phyloP scores from a whole-genome alignment of 2,888 invertebrate species.

The Ormia ochracea region DNA sequence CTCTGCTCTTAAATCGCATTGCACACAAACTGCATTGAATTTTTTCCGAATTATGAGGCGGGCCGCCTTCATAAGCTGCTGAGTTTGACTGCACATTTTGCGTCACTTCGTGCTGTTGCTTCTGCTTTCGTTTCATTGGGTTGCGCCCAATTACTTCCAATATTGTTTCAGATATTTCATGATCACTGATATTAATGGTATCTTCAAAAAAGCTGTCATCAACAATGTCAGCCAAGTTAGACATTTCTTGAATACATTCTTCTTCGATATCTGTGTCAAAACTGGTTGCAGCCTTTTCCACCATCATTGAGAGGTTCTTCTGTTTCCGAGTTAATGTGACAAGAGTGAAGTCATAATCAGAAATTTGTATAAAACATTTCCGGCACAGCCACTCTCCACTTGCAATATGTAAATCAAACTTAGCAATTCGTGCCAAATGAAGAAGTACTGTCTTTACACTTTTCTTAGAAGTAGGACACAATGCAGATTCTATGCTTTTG shows the following conservation, averaged over 20 bases:
- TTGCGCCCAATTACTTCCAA: slow-evolving; percentile 53
- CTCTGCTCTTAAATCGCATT: slow-evolving; percentile 62
- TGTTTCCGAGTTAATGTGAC: slow-evolving; percentile 60
- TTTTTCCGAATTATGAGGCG: not conserved
- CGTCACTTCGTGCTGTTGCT: not conserved
- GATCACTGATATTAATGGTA: slow-evolving; percentile 59
- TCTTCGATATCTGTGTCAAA: slow-evolving; percentile 64
- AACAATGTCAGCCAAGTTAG: slow-evolving; percentile 62
- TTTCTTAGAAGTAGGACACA: slow-evolving; percentile 63
- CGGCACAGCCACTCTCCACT: slow-evolving; percentile 57
- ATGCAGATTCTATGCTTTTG: slow-evolving; percentile 42
- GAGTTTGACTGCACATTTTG: not conserved
- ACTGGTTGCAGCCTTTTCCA: slow-evolving; percentile 62
- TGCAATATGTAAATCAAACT: slow-evolving; percentile 57
- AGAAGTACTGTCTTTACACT: slow-evolving; percentile 58
- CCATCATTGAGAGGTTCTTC: slow-evolving; percentile 60
- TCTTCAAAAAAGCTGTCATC: slow-evolving; percentile 63
- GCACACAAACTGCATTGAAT: slow-evolving; percentile 65
- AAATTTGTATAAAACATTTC: slow-evolving; percentile 56
- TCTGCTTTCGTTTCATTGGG: not conserved
- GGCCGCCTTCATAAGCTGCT: not conserved
- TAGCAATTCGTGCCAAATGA: slow-evolving; percentile 57
- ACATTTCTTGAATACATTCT: slow-evolving; percentile 62
- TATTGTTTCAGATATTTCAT: slow-evolving; percentile 64
- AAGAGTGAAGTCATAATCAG: slow-evolving; percentile 60